Conservation (phyloP, 2,888 invertebrate species). For the Rhodophaea formosa region DNA sequence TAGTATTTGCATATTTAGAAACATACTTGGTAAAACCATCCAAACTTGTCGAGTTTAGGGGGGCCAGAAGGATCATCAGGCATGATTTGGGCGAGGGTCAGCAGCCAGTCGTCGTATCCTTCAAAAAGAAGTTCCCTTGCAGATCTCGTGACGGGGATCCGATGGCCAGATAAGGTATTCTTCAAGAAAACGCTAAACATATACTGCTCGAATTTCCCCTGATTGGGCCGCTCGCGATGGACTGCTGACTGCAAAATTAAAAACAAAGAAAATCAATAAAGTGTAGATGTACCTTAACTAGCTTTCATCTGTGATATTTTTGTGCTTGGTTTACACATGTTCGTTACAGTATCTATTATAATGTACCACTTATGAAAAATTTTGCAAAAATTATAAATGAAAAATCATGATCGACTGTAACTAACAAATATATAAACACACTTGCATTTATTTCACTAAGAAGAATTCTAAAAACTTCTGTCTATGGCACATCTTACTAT, state of each 20-base stretch:
- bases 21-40: conserved; percentile 89
- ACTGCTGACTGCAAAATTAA: conserved; percentile 79
- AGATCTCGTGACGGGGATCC: conserved; percentile 82
- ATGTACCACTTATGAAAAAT: no score
- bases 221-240: conserved; percentile 68
- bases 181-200: conserved; percentile 7
- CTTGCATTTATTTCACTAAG: no score
- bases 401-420: no score
- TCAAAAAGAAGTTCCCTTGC: conserved; percentile 88
- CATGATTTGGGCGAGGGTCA: conserved; percentile 83
- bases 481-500: no score
- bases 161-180: conserved; percentile 61
- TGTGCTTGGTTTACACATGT: no score
- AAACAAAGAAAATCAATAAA: conserved; percentile 12
- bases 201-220: neutral
- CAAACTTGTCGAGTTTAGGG: conserved; percentile 88
- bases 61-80: conserved; percentile 77
- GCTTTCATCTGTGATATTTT: no score
- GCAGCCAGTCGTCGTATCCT: conserved; percentile 88
- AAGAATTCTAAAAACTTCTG: no score
- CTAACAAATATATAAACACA: no score
- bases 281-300: no score
- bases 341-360: no score
- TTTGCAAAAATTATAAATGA: no score
- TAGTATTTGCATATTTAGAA: no score